phyloP scores from a whole-genome alignment of 2,888 invertebrate species.

The Morinoia aosen region DNA sequence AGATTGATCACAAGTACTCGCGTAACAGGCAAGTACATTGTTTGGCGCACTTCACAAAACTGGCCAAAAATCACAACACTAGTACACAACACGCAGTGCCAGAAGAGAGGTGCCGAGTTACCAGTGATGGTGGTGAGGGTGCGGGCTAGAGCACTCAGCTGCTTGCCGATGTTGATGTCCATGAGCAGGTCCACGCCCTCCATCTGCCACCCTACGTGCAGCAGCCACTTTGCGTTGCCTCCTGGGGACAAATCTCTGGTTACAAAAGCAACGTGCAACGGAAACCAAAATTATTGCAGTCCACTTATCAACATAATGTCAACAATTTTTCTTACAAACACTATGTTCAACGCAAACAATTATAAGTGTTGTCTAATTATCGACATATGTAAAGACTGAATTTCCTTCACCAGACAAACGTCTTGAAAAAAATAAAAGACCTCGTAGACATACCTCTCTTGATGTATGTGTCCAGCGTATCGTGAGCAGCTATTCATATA shows the following conservation, averaged over 20 bases:
- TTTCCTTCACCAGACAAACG: too few species aligned
- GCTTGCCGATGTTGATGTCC: slow-evolving; percentile 96
- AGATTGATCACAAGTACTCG: too few species aligned
- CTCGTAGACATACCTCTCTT: too few species aligned
- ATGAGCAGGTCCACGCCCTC: slow-evolving; percentile 97
- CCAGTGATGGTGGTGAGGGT: slow-evolving; percentile 96
- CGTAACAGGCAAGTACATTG: too few species aligned
- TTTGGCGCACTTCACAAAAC: too few species aligned
- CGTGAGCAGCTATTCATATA: too few species aligned
- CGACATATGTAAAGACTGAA: too few species aligned
- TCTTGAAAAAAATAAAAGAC: too few species aligned
- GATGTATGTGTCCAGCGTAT: too few species aligned
- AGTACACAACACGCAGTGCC: too few species aligned
- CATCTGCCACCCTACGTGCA: slow-evolving; percentile 99
- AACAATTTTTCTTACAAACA: neutral
- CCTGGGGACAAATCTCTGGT: slow-evolving; percentile 67
- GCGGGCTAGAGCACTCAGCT: slow-evolving; percentile 92
- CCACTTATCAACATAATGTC: neutral
- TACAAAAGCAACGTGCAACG: slow-evolving; percentile 27
- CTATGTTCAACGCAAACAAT: neutral
- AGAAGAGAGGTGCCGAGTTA: slow-evolving; percentile 69
- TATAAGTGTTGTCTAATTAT: too few species aligned
- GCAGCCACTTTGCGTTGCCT: slow-evolving; percentile 97
- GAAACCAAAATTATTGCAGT: neutral
- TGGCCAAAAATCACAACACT: neutral